Base-by-base conservation (phyloP, 1,140 invertebrate genomes). In the Aphidius gifuensis region DNA sequence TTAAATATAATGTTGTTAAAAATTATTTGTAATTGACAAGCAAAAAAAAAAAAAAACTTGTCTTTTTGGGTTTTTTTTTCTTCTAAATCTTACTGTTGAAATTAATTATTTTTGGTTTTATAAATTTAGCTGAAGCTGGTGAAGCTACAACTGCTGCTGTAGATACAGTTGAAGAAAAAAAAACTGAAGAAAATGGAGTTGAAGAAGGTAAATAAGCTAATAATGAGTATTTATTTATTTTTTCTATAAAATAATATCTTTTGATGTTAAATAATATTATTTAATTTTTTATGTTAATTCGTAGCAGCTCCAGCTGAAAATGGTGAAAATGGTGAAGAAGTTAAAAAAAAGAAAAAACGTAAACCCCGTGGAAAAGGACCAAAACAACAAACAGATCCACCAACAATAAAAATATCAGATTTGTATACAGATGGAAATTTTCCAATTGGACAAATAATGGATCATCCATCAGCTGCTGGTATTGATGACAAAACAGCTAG, bases 401-500 rank as follows among this genome's bases (percentile, higher is more conserved):
- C 96, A 9, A 86, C 89, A 16, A 86, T 97, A 70, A 90, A 96
- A 0, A 91, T 98, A 67, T 82, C 85, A 1, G 90, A 96, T 60
- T 81, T 97, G 5, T 98, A 88, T 73, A 87, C 92, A 5, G 87
- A 94, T 83, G 92, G 89, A 78, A 85, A 86, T 68, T 93, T 87
- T 72, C 92, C 92, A 0, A 83, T 90, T 69, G 92, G 92, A 42
- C 85, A 94, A 79, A 89, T 92, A 67, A 86, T 90, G 83, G 87
- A 92, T 56, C 90, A 94, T 83, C 85, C 85, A 16, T 80, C 85
- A 6, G 84, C 83, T 5, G 82, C 85, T 59, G 81, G 85, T 16
- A 83, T 88, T 58, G 91, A 93, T 79, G 91, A 92, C 64, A 87
- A 88, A 69, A 94, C 88, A 51, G 94, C 94, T 3, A 92, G 90